phyloP scores from a whole-genome alignment of 2,888 invertebrate genomes.

The Dilophus febrilis region DNA sequence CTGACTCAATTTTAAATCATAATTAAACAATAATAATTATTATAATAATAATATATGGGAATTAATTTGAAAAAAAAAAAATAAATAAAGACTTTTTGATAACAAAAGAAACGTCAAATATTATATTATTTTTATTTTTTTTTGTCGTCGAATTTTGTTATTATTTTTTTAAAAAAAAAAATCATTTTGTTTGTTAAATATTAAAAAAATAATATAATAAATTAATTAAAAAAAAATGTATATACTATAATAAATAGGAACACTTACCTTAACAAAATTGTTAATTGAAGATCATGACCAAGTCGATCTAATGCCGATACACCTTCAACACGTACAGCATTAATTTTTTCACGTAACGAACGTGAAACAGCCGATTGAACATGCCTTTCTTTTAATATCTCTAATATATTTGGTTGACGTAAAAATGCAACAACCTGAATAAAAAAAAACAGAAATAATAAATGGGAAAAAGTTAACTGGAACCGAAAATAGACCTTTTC shows the following conservation, averaged over 20 bases:
- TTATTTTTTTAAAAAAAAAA: too few relatives aligned
- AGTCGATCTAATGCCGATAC: slow-evolving; percentile 65
- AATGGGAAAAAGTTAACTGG: neutral
- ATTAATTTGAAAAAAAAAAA: too few relatives aligned
- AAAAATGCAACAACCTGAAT: slow-evolving; percentile 89
- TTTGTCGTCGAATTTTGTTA: too few relatives aligned
- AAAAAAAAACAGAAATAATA: neutral
- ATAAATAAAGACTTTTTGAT: too few relatives aligned
- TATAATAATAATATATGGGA: too few relatives aligned
- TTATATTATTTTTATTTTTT: too few relatives aligned
- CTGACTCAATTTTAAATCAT: too few relatives aligned
- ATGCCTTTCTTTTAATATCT: slow-evolving; percentile 72
- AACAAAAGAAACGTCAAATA: too few relatives aligned
- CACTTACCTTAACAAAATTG: slow-evolving; percentile 74
- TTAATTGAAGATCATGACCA: slow-evolving; percentile 86
- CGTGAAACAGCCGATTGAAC: slow-evolving; percentile 51
- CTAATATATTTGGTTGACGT: slow-evolving; percentile 83
- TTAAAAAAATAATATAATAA: slow-evolving; percentile 8
- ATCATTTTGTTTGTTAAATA: neutral
- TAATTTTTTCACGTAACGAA: slow-evolving; percentile 70
- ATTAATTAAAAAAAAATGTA: too few relatives aligned
- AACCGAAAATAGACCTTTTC: too few relatives aligned
- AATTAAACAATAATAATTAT: too few relatives aligned
- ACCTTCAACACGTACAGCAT: slow-evolving; percentile 78
- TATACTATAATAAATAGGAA: too few relatives aligned